These are phyloP conservation scores for Helicolenus hilgendorfi DNA, from an alignment of 2,797 vertebrate genomes.

Conservation along the genomic window DNA sequence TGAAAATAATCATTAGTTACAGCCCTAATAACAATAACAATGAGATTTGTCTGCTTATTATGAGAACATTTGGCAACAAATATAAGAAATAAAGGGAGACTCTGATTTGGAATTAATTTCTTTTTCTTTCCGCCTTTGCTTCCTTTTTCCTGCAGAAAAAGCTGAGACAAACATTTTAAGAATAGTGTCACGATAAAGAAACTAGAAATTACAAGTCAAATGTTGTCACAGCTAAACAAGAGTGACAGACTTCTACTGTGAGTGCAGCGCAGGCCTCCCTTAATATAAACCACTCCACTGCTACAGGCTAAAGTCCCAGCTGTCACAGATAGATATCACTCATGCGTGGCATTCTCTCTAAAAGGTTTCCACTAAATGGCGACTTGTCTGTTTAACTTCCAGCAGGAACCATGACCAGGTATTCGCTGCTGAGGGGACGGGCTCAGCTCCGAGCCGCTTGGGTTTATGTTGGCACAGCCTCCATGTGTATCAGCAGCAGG, in stretches of 20 bases:
- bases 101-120: background rate
- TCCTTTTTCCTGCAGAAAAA: background rate
- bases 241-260: conserved; percentile 34
- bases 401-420: conserved; percentile 76
- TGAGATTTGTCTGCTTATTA: background rate
- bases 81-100: background rate
- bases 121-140: background rate
- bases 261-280: conserved; percentile 40
- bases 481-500: conserved; percentile 54
- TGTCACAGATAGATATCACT: conserved; percentile 82
- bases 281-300: conserved; percentile 74
- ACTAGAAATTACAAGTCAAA: conserved; percentile 7
- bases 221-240: conserved; percentile 43
- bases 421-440: conserved; percentile 52
- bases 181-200: background rate
- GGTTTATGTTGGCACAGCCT: conserved; percentile 77
- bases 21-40: no score
- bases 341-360: conserved; percentile 75
- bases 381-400: conserved; percentile 73
- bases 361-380: conserved; percentile 77
- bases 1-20: no score
- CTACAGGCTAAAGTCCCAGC: conserved; percentile 69
- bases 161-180: background rate
- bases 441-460: conserved; percentile 55
- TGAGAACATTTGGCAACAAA: background rate